A percentile compares a stretch with the other conserved stretches of the same genome.
These are phyloP conservation scores for Mionectes macconnelli DNA, from an alignment of 2,113 vertebrate genomes.

Conservation along the genomic window DNA sequence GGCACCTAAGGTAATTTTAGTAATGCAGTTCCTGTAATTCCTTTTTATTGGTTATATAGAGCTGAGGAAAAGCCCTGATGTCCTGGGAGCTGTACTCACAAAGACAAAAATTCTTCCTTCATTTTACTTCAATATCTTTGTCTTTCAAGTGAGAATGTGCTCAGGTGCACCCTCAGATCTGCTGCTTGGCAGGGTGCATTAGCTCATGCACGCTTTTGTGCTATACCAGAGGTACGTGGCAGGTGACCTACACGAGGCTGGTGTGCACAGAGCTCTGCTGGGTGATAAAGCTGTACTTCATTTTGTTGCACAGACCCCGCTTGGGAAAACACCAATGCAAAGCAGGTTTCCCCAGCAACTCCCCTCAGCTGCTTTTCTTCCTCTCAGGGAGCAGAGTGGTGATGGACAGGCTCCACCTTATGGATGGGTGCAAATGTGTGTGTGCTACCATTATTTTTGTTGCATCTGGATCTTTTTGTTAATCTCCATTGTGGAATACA, in stretches of 20 bases:
- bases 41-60: neutral
- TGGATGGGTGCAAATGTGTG: neutral
- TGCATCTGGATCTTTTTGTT: neutral
- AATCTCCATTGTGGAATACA: neutral
- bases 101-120: neutral
- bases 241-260: neutral
- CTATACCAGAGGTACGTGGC: neutral
- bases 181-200: neutral
- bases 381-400: neutral
- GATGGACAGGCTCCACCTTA: neutral
- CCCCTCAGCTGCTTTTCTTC: neutral
- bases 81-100: neutral
- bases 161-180: neutral
- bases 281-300: neutral
- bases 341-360: neutral
- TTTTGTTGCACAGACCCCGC: neutral
- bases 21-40: neutral
- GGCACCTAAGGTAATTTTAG: neutral
- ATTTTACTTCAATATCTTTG: neutral
- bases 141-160: neutral
- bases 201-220: rapidly evolving
- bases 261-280: neutral
- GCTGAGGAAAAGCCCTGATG: neutral
- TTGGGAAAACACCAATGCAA: neutral
- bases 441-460: neutral